These are phyloP conservation scores for Bos indicus DNA, from an alignment of 2,113 vertebrate genomes.

Conservation along the genomic window DNA sequence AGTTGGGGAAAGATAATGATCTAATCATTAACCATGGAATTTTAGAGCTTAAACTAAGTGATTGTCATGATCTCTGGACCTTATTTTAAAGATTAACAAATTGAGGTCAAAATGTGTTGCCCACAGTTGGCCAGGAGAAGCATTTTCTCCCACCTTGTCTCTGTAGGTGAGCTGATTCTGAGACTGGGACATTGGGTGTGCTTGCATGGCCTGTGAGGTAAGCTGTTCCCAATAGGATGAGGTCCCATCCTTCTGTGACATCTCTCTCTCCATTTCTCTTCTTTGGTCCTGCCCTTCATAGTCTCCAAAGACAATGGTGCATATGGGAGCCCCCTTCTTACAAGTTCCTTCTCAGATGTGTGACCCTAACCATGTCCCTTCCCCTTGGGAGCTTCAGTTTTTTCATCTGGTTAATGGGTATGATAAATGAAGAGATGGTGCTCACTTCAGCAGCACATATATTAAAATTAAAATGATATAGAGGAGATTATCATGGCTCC, in stretches of 20 bases:
- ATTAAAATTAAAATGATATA: not conserved
- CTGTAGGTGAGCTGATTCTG: not conserved
- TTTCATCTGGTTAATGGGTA: not conserved
- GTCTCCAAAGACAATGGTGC: not conserved
- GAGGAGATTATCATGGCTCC: not conserved
- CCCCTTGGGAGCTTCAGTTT: not conserved
- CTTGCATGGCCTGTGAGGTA: not conserved
- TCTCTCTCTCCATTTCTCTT: not conserved
- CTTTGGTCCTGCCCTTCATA: not conserved
- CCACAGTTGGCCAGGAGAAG: not conserved
- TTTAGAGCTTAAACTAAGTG: not conserved
- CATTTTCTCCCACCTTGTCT: no score
- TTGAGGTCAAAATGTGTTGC: not conserved
- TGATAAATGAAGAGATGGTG: not conserved
- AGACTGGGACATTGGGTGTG: not conserved
- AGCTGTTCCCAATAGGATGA: not conserved
- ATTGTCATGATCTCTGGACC: not conserved
- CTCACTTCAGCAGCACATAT: accelerated
- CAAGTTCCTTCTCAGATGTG: not conserved
- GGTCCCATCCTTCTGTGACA: not conserved
- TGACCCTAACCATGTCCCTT: not conserved
- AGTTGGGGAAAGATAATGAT: not conserved
- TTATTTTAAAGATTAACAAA: not conserved
- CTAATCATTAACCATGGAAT: not conserved
- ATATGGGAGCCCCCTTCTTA: not conserved